These are phyloP conservation scores for Cyprinella venusta DNA, from an alignment of 2,797 vertebrate genomes.

Conservation along the genomic window DNA sequence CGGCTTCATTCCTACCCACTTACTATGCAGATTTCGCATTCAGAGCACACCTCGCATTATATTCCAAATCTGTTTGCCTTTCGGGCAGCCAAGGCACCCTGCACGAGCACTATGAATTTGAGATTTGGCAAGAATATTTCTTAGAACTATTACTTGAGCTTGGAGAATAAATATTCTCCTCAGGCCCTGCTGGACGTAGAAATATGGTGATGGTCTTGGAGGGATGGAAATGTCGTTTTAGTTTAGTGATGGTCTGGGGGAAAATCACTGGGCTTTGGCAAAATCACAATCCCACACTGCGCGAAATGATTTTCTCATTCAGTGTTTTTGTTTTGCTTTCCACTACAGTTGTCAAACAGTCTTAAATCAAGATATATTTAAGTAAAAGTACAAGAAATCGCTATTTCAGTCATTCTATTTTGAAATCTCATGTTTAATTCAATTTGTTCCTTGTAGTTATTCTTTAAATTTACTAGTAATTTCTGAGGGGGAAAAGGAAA, in stretches of 20 bases:
- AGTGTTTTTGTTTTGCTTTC: neutral
- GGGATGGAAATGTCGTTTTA: conserved; percentile 54
- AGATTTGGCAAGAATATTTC: conserved; percentile 60
- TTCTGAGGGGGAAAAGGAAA: no score
- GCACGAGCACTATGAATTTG: conserved; percentile 57
- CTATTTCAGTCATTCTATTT: neutral
- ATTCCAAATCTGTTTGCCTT: conserved; percentile 45
- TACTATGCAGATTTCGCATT: conserved; percentile 17
- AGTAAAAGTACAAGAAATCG: neutral
- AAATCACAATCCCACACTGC: neutral
- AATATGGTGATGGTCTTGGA: conserved; percentile 59
- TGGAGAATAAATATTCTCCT: conserved; percentile 57
- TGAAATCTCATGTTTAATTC: neutral
- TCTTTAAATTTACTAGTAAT: neutral
- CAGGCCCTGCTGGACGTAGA: conserved; percentile 58
- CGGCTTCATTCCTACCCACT: conserved; percentile 21
- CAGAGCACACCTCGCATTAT: conserved; percentile 29
- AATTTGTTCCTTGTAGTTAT: neutral
- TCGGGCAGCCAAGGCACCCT: conserved; percentile 26
- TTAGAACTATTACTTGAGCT: conserved; percentile 54
- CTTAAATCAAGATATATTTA: neutral
- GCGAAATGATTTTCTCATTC: neutral
- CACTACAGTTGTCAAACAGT: neutral
- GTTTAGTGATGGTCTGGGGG: neutral
- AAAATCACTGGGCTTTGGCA: neutral